phyloP scores from a whole-genome alignment of 2,888 invertebrate species.

The Dolichomitus sp. region DNA sequence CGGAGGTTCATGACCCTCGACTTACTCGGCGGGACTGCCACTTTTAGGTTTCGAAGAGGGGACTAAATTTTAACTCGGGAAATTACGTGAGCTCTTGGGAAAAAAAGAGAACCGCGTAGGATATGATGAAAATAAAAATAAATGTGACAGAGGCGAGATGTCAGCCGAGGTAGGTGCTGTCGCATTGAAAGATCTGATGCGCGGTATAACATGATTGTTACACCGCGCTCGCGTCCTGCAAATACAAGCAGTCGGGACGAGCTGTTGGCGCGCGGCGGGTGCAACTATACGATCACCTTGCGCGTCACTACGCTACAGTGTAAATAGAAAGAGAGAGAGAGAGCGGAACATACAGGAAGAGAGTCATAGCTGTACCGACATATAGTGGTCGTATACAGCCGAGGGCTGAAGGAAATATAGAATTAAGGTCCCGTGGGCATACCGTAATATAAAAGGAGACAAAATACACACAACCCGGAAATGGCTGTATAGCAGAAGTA shows the following conservation, averaged over 20 bases:
- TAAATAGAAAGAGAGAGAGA: background rate
- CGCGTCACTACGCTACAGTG: background rate
- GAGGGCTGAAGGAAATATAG: slow-evolving; percentile 76
- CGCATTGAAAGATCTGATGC: slow-evolving; percentile 54
- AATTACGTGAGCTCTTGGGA: background rate
- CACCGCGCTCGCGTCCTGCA: slow-evolving; percentile 48
- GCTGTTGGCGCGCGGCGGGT: slow-evolving; percentile 37
- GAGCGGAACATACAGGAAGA: background rate
- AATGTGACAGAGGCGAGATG: slow-evolving; percentile 23
- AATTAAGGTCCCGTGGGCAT: slow-evolving; percentile 78
- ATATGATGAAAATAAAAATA: slow-evolving; percentile 25
- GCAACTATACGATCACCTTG: slow-evolving; percentile 22
- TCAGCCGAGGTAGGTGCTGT: slow-evolving; percentile 13
- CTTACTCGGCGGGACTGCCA: too few relatives aligned
- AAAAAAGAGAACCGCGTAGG: slow-evolving; percentile 1
- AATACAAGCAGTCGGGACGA: slow-evolving; percentile 54
- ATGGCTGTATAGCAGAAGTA: slow-evolving; percentile 17
- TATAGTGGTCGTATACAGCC: slow-evolving; percentile 57
- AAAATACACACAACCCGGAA: slow-evolving; percentile 76
- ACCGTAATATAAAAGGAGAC: slow-evolving; percentile 79
- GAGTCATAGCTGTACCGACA: slow-evolving; percentile 1
- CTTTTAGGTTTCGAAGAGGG: too few relatives aligned
- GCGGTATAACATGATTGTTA: slow-evolving; percentile 60
- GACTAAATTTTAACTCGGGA: too few relatives aligned
- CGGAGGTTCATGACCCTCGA: too few relatives aligned